Evolutionary conservation across 2,797 vertebrate genomes (phyloP).

Genomic region (Knipowitschia caucasica): DNA sequence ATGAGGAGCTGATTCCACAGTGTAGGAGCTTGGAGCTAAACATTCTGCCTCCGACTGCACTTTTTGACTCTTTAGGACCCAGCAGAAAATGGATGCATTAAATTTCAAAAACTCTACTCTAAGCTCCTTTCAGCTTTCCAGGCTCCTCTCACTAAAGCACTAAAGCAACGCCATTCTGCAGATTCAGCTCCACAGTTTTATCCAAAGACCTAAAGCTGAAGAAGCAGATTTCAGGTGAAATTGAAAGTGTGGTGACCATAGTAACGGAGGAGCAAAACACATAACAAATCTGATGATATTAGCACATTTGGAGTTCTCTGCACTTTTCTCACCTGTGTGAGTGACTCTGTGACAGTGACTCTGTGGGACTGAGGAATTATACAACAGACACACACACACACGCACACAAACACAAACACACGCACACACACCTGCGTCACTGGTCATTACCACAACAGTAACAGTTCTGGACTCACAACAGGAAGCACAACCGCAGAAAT

Average conservation of each 20-base stretch:
- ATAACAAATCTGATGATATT: slow-evolving; percentile 3
- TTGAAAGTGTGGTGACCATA: slow-evolving; percentile 1
- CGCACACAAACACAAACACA: slow-evolving; percentile 51
- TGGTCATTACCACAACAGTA: slow-evolving; percentile 42
- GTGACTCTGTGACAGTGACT: slow-evolving; percentile 49
- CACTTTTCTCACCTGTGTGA: slow-evolving; percentile 46
- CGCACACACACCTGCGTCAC: slow-evolving; percentile 60
- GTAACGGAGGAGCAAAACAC: slow-evolving; percentile 8
- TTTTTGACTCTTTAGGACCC: too few species aligned
- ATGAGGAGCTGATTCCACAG: too few species aligned
- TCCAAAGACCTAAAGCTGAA: neutral
- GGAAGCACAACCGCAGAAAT: slow-evolving; percentile 47
- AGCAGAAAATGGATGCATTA: too few species aligned
- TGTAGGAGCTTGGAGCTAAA: too few species aligned
- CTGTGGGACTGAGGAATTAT: slow-evolving; percentile 40
- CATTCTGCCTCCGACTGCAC: too few species aligned
- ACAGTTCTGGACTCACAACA: slow-evolving; percentile 38
- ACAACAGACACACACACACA: slow-evolving; percentile 56
- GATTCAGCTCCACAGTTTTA: neutral
- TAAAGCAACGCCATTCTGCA: too few species aligned
- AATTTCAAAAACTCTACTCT: neutral
- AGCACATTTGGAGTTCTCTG: slow-evolving; percentile 22
- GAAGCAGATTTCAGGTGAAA: neutral
- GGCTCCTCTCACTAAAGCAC: too few species aligned
- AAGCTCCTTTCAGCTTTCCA: neutral